Base-by-base conservation (phyloP, 1,140 invertebrate genomes). In the Ips typographus region DNA sequence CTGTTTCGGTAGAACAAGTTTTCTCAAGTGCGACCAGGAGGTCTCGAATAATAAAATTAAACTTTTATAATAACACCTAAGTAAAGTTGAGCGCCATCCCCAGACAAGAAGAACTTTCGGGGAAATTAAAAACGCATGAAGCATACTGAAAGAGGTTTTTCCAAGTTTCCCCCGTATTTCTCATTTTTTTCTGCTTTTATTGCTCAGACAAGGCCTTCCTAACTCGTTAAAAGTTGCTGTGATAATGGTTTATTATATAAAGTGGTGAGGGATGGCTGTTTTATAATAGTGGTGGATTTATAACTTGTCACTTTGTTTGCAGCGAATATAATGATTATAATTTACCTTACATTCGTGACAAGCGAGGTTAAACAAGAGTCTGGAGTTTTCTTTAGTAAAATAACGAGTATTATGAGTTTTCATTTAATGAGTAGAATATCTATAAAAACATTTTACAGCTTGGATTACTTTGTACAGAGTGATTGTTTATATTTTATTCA, bases 41-140 rank as follows among this genome's bases (percentile, higher is more conserved):
- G 22, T 51, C 60, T 40, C 2, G 41, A 52, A 38, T 60, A 68
- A 68, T 68, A 60, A 43, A 51, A 68, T 68, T 68, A 68, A 68
- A 68, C 65, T 68, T 68, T 68, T 68, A 68, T 68, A 60, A 68
- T 59, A 68, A 68, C 44, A 68, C 65, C 40, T 68, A 38, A 8
- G 7, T 6, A 43, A 68, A 68, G 56, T 59, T 1, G 44, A 7
- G 43, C n/a, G 44, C 59, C 52, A 3, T 59, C 57, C 51, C 39
- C 6, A 36, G 57, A 43, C n/a, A 51, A n/a, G 47, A 60, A 53
- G 60, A 68, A 40, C 52, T 68, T 47, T 42, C 4, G 4, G 37
- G 40, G 44, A 68, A 68, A 68, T 68, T 68, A 68, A 68, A 68
- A 68, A 68, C 65, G 56, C 47, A 68, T 40, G 65, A 55, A 52